These are phyloP conservation scores for Sternarchorhynchus goeldii DNA, from an alignment of 2,797 vertebrate genomes.

Conservation along the genomic window DNA sequence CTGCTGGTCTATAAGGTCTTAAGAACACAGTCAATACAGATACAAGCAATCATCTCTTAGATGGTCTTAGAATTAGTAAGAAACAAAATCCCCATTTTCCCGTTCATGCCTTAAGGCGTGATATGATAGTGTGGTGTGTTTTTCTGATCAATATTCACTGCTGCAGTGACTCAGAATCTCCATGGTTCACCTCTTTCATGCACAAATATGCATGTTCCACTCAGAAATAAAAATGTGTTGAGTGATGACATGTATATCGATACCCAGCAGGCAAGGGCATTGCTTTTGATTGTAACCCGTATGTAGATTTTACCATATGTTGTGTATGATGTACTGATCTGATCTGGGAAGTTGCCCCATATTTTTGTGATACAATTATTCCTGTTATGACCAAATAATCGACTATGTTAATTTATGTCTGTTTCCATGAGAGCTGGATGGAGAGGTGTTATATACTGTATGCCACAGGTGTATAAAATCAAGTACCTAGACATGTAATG, in stretches of 20 bases:
- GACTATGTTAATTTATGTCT: background rate
- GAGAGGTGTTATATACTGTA: background rate
- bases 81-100: constrained; percentile 1
- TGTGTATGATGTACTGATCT: constrained; percentile 13
- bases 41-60: background rate
- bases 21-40: background rate
- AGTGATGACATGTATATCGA: constrained; percentile 5
- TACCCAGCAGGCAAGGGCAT: background rate
- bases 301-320: background rate
- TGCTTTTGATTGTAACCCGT: background rate
- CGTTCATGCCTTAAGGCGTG: background rate
- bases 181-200: constrained; percentile 8
- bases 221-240: background rate
- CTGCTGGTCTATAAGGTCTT: too few relatives aligned
- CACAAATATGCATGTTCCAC: background rate
- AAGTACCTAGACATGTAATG: too few relatives aligned
- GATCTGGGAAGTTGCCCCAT: background rate
- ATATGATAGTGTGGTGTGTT: background rate
- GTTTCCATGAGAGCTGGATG: background rate
- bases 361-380: background rate
- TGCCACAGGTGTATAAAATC: too few relatives aligned
- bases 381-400: background rate
- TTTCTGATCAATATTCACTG: constrained; percentile 23
- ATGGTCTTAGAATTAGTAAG: background rate
- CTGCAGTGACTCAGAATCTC: constrained; percentile 5